phyloP scores from a whole-genome alignment of 2,888 invertebrate genomes.

The Cataglyphis cursor region DNA sequence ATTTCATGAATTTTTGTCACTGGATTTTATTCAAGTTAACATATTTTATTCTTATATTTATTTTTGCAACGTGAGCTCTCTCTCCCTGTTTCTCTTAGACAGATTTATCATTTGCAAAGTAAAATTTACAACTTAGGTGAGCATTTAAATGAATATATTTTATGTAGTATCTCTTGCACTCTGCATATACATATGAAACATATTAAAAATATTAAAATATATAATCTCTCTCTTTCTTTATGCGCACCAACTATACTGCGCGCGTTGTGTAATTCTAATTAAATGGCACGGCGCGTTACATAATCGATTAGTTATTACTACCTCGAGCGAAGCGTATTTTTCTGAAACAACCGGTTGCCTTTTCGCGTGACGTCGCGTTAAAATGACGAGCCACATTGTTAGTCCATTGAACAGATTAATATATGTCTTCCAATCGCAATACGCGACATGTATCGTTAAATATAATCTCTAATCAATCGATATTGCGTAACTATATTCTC shows the following conservation, averaged over 20 bases:
- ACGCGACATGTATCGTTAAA: neutral
- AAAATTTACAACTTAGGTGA: neutral
- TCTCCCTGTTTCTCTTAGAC: neutral
- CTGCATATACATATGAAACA: neutral
- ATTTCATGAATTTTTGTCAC: neutral
- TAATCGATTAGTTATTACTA: conserved; percentile 45
- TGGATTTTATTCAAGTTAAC: neutral
- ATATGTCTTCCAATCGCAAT: conserved; percentile 15
- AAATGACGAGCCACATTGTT: conserved; percentile 13
- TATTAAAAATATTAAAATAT: neutral
- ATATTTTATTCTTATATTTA: neutral
- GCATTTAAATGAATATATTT: neutral
- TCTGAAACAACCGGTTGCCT: conserved; percentile 23
- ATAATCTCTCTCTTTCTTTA: neutral
- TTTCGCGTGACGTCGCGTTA: conserved; percentile 55
- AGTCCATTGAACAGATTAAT: conserved; percentile 30
- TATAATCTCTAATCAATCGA: conserved; percentile 23
- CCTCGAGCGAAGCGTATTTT: conserved; percentile 38
- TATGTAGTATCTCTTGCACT: neutral
- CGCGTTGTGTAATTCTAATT: conserved; percentile 31
- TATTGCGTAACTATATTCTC: conserved; percentile 13
- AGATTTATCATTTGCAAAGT: neutral
- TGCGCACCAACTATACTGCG: neutral
- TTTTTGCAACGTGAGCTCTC: neutral
- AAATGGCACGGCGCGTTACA: conserved; percentile 19